Conservation (phyloP, 1,140 invertebrate species). For the Monochamus saltuarius region DNA sequence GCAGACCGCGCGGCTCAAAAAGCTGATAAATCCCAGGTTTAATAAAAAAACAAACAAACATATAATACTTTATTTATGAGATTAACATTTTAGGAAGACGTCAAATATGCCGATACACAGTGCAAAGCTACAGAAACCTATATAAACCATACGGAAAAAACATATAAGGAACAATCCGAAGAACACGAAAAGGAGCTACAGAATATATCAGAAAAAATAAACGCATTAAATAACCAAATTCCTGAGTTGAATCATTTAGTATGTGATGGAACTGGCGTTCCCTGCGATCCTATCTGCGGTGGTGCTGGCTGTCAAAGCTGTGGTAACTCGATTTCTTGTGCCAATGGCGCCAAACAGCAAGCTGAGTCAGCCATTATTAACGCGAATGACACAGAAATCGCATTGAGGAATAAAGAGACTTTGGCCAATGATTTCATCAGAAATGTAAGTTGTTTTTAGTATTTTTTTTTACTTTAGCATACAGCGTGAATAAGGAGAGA, state of each 20-base stretch:
- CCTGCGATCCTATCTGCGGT: constrained; percentile 88
- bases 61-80: background rate
- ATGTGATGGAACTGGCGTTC: constrained; percentile 82
- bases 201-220: constrained; percentile 66
- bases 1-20: constrained; percentile 67
- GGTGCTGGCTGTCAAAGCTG: constrained; percentile 91
- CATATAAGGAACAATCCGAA: constrained; percentile 70
- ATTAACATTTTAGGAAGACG: constrained; percentile 58
- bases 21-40: constrained; percentile 60
- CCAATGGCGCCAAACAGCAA: constrained; percentile 82
- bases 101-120: constrained; percentile 77
- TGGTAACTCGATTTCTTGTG: constrained; percentile 82
- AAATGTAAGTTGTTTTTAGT: constrained; percentile 53
- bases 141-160: constrained; percentile 67
- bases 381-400: constrained; percentile 78
- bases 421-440: constrained; percentile 69
- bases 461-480: background rate
- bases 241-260: constrained; percentile 81
- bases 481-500: too few species aligned
- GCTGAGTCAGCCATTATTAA: constrained; percentile 82
- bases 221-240: constrained; percentile 68
- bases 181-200: constrained; percentile 68
- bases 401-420: constrained; percentile 78
- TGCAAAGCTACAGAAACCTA: constrained; percentile 80
- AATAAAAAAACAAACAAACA: constrained; percentile 1